phyloP scores from a whole-genome alignment of 2,113 vertebrate species.

The Leptosomus discolor region DNA sequence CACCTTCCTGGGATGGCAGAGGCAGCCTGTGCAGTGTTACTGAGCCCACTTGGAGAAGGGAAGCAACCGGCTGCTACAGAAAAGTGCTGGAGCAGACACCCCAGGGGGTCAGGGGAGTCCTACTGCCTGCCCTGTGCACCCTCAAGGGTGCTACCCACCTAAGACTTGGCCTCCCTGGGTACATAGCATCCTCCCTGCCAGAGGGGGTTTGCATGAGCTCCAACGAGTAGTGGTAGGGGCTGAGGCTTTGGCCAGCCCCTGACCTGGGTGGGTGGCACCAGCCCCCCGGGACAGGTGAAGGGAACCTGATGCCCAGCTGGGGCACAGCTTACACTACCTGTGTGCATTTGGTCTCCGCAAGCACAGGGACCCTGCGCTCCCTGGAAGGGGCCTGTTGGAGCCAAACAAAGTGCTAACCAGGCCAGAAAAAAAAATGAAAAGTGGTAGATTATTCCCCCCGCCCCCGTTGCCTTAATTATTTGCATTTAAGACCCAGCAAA shows the following conservation, averaged over 20 bases:
- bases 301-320: neutral
- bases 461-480: neutral
- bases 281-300: neutral
- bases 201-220: neutral
- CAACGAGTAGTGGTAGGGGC: neutral
- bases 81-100: neutral
- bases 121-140: neutral
- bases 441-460: neutral
- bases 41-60: neutral
- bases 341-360: neutral
- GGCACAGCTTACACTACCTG: fast-evolving
- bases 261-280: neutral
- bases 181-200: neutral
- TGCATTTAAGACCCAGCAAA: conserved; percentile 9
- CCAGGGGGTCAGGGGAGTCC: fast-evolving
- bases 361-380: neutral
- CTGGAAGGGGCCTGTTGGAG: neutral
- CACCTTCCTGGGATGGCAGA: neutral
- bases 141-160: neutral
- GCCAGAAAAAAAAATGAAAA: neutral
- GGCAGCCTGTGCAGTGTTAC: neutral
- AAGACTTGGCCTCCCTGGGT: neutral
- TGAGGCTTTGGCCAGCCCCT: neutral
- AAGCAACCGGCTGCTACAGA: neutral
- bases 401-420: neutral